Percentiles rank a stretch among this genome's conserved stretches.
Evolutionary conservation across 2,888 invertebrate genomes (phyloP).

Genomic region (Xestobium rufovillosum): DNA sequence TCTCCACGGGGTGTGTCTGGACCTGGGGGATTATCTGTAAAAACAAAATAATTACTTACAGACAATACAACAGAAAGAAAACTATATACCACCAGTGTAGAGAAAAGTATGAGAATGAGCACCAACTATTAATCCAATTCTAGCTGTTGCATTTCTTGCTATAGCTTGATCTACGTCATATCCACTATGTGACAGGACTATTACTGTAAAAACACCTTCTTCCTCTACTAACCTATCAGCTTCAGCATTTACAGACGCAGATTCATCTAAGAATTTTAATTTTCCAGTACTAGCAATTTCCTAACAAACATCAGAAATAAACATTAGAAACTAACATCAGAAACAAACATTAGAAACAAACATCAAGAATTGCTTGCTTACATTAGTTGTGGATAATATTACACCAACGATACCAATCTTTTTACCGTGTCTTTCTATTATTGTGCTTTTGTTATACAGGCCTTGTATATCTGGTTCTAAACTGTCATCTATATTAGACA

Average conservation of each 20-base stretch:
- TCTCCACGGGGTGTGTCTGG: constrained; percentile 51
- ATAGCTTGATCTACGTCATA: constrained; percentile 59
- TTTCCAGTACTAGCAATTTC: constrained; percentile 58
- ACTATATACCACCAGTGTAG: constrained; percentile 50
- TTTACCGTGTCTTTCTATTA: constrained; percentile 54
- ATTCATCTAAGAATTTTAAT: constrained; percentile 63
- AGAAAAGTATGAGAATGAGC: constrained; percentile 77
- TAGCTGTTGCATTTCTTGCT: constrained; percentile 55
- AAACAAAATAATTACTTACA: background rate
- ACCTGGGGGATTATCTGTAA: constrained; percentile 38
- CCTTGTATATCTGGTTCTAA: constrained; percentile 59
- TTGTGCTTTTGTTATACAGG: constrained; percentile 55
- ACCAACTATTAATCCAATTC: constrained; percentile 78
- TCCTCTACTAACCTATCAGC: constrained; percentile 52
- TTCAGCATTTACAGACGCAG: constrained; percentile 58
- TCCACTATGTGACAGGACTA: constrained; percentile 79
- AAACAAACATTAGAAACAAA: no score
- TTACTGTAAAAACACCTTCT: constrained; percentile 65
- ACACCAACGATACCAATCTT: constrained; percentile 76
- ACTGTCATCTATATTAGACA: constrained; percentile 66
- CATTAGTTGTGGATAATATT: constrained; percentile 58
- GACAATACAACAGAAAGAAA: no score
- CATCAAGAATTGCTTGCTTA: no score
- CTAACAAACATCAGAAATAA: constrained; percentile 43
- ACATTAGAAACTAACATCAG: no score